Base-by-base conservation (phyloP, 2,113 vertebrate genomes). In the Lates calcarifer region DNA sequence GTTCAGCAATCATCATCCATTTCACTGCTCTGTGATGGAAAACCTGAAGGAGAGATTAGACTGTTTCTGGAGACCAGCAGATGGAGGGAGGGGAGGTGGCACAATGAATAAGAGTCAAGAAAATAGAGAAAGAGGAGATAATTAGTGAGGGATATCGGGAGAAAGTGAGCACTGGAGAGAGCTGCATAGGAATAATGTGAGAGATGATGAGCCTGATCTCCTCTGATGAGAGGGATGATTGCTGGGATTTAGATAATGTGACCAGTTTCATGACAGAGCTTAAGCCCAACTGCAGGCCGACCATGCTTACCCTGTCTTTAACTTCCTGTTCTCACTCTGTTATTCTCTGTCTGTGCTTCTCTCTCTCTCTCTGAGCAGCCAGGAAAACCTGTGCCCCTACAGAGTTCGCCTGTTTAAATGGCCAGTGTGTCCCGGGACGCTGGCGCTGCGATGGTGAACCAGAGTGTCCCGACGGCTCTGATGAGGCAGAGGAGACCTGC, bases 361-460 rank as follows among this genome's bases (percentile, higher is more conserved):
- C 3, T 87, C 6, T 56, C 3, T 82, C 2, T 64, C 22, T 72
- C 24, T 83, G 74, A 89, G 73, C 91, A 95, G 95, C 93, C 78
- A 94, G 90, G 91, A 98, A 96, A 89, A 98, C 97, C 0, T 99
- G 98, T 55, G 95, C 96, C 0, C 96, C 97, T 43, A 95, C 94
- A 0, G 97, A 99, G 90, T 99, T 99, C 62, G 96, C 97, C 86
- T 99, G 98, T 87, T 93, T 96, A 74, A 97, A 97, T 0, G 98
- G 97, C 45, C 97, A 99, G 92, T 99, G 98, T 91, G 96, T 99
- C 88, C 95, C 95, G 0, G 96, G 95, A 58, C 95, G 96, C 2
- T 99, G 98, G 98, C 97, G 96, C 35, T 99, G 98, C 55, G 98
- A 99, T 0, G 98, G 98, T 1, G 98, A 99, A 69, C 96, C 97